Conservation (phyloP, 2,888 invertebrate species). For the Cosmia trapezina region DNA sequence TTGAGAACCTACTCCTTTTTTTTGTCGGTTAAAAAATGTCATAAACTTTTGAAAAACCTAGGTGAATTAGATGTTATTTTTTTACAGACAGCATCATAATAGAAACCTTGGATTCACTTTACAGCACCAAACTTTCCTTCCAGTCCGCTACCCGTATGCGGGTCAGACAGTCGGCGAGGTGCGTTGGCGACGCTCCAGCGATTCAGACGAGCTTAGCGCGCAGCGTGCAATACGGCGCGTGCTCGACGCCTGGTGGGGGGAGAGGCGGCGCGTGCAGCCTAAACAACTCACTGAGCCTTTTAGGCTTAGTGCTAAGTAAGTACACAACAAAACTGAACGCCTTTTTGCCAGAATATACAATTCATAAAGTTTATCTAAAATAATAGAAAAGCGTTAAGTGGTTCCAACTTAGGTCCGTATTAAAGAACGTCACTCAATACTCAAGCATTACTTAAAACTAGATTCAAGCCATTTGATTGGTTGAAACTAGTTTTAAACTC, state of each 20-base stretch:
- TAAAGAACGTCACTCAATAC: too few relatives aligned
- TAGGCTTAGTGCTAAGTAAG: conserved; percentile 74
- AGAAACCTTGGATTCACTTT: neutral
- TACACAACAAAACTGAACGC: neutral
- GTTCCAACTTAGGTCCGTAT: too few relatives aligned
- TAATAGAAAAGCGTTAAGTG: neutral
- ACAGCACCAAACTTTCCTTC: neutral
- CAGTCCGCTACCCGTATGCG: conserved; percentile 85
- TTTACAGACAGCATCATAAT: neutral
- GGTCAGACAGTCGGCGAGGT: conserved; percentile 87
- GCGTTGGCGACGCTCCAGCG: conserved; percentile 77
- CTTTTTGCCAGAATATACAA: neutral
- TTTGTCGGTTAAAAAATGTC: too few relatives aligned
- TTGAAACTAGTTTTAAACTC: too few relatives aligned
- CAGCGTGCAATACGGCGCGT: conserved; percentile 79
- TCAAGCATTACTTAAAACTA: too few relatives aligned
- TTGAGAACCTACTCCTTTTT: too few relatives aligned
- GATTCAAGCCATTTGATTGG: too few relatives aligned
- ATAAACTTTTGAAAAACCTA: too few relatives aligned
- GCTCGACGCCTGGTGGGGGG: conserved; percentile 88
- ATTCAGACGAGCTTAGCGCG: conserved; percentile 73
- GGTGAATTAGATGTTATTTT: too few relatives aligned
- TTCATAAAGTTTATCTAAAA: neutral
- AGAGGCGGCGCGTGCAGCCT: conserved; percentile 77
- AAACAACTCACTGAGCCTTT: conserved; percentile 80